phyloP scores from a whole-genome alignment of 2,113 vertebrate genomes.

The Cynopterus brachyotis region DNA sequence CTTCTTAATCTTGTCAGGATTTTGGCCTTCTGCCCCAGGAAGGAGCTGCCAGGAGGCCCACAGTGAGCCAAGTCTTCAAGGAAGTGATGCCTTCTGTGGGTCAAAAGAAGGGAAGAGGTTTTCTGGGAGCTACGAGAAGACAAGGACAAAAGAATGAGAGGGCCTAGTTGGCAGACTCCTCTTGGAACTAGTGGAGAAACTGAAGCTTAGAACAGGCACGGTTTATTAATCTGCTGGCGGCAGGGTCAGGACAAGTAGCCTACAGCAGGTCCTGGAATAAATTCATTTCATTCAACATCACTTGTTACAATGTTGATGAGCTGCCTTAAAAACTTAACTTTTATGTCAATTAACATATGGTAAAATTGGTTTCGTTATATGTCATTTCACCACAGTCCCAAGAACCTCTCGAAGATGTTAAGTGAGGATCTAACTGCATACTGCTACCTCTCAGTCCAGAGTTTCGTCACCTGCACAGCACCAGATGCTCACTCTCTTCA shows the following conservation, averaged over 20 bases:
- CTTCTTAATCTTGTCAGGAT: constrained; percentile 74
- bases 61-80: constrained; percentile 71
- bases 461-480: neutral
- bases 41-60: constrained; percentile 55
- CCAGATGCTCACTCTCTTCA: neutral
- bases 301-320: neutral
- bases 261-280: neutral
- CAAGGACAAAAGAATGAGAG: neutral
- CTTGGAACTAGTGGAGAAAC: neutral
- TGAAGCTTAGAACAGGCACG: neutral
- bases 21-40: constrained; percentile 69
- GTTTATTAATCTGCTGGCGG: neutral
- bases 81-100: constrained; percentile 65
- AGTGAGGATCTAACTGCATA: neutral
- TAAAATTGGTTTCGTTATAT: neutral
- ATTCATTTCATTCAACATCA: neutral
- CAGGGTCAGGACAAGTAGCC: too few species aligned
- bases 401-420: neutral
- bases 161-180: neutral
- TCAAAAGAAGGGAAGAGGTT: constrained; percentile 57
- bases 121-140: constrained; percentile 37
- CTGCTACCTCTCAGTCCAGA: neutral
- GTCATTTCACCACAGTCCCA: neutral
- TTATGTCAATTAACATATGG: neutral
- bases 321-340: neutral